phyloP scores from a whole-genome alignment of 2,113 vertebrate species.

The Tinamus guttatus region DNA sequence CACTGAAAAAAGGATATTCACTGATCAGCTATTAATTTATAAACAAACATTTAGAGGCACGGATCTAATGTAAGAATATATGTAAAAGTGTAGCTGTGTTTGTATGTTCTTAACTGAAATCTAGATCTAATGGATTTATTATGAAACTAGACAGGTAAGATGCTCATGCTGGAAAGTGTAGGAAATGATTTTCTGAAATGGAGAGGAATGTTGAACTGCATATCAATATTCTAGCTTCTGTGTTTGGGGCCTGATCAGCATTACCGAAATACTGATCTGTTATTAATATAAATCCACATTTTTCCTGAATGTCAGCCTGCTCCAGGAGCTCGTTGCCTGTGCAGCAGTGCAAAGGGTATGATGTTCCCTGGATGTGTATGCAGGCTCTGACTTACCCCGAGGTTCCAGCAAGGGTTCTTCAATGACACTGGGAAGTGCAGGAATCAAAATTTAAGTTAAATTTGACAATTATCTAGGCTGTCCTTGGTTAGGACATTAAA shows the following conservation, averaged over 20 bases:
- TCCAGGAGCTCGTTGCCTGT: neutral
- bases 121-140: neutral
- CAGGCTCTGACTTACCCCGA: neutral
- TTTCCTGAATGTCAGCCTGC: neutral
- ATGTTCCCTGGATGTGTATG: neutral
- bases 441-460: neutral
- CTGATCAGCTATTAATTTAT: neutral
- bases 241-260: neutral
- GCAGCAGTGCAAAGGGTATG: neutral
- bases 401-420: neutral
- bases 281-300: neutral
- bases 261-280: neutral
- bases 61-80: neutral
- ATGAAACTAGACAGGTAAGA: neutral
- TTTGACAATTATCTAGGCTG: neutral
- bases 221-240: neutral
- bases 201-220: neutral
- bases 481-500: neutral
- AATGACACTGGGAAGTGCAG: neutral
- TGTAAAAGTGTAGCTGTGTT: neutral
- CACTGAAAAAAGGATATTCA: accelerated
- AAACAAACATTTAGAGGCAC: neutral
- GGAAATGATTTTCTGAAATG: neutral
- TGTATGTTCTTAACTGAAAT: neutral
- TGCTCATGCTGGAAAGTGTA: neutral